Evolutionary conservation across 2,888 invertebrate genomes (phyloP), one percentile per base, ranked within the genome.

Genomic region (Ophioninae sp.): DNA sequence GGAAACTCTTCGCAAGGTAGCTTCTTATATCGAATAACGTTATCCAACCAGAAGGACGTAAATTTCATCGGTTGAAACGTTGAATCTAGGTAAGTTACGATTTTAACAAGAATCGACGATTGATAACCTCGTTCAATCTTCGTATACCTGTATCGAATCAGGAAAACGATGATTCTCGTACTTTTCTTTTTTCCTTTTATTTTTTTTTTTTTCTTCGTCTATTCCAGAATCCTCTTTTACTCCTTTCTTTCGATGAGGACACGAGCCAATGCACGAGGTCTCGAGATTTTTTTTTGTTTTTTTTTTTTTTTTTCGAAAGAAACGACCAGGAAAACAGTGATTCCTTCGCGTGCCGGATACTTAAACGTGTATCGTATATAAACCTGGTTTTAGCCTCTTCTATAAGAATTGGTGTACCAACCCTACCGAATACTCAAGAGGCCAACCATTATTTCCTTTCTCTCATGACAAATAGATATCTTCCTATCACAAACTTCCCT

Each of bases 241-340:
- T 80, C 80, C 84, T 86, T 79, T 23, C 78, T 84, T 75, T 80
- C 84, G 84, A 84, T 74, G 50, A 84, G 30, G 86, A 84, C 84
- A 75, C 73, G 69, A 65, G 30, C 50, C 41, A 84, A 68, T 77
- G 61, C 50, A 61, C 37, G 30, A 70, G 78, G 84, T 81, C 67
- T 78, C 57, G 79, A 30, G 76, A 68, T 30, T 30, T 30, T 30
- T 30, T n/a, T n/a, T n/a, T n/a, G n/a, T n/a, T n/a, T n/a, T n/a
- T n/a, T n/a, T n/a, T n/a, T n/a, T n/a, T n/a, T n/a, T n/a, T n/a
- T n/a, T n/a, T n/a, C n/a, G 56, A 68, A 79, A 79, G 81, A 81
- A 81, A 76, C 76, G 81, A 77, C 30, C 30, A 30, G 30, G 67
- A 72, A 39, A 81, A 67, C 76, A 44, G 65, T 59, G 44, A 79